Conservation (phyloP, 2,797 vertebrate genomes). For the Paedocypris micromegethes region DNA sequence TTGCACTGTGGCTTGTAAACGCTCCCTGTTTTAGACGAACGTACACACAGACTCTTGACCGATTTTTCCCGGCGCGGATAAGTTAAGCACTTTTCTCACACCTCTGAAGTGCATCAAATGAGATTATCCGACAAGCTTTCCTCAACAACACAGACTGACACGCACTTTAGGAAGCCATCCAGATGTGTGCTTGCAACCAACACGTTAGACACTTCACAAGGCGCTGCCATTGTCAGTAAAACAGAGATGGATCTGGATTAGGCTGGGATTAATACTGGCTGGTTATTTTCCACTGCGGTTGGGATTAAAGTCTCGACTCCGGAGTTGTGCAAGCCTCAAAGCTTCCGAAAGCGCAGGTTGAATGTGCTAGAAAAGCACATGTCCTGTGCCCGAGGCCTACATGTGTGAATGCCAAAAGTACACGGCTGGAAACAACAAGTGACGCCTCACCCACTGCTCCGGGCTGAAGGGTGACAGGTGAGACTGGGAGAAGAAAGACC, state of each 20-base stretch:
- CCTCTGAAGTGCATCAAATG: slow-evolving; percentile 45
- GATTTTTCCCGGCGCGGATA: slow-evolving; percentile 19
- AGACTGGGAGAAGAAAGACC: slow-evolving; percentile 1
- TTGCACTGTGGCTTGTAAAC: not conserved
- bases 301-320: slow-evolving; percentile 50
- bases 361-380: slow-evolving; percentile 28
- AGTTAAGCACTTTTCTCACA: slow-evolving; percentile 34
- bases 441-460: slow-evolving; percentile 1
- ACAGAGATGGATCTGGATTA: slow-evolving; percentile 46
- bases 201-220: slow-evolving; percentile 46
- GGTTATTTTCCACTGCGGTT: slow-evolving; percentile 42
- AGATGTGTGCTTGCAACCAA: slow-evolving; percentile 47
- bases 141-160: slow-evolving; percentile 45
- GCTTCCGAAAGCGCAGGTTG: slow-evolving; percentile 32
- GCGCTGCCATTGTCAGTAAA: slow-evolving; percentile 44
- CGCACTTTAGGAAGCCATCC: slow-evolving; percentile 43
- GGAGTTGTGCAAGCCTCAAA: slow-evolving; percentile 39
- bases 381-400: slow-evolving; percentile 17
- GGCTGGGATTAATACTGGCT: slow-evolving; percentile 47
- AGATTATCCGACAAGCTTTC: slow-evolving; percentile 49
- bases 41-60: slow-evolving; percentile 15
- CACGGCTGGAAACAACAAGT: slow-evolving; percentile 8
- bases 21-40: not conserved
- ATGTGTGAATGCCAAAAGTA: slow-evolving; percentile 4
- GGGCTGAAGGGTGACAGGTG: not conserved